Evolutionary conservation across 2,797 vertebrate genomes (phyloP), one percentile per base, ranked within the genome.

Genomic region (Etheostoma perlongum): DNA sequence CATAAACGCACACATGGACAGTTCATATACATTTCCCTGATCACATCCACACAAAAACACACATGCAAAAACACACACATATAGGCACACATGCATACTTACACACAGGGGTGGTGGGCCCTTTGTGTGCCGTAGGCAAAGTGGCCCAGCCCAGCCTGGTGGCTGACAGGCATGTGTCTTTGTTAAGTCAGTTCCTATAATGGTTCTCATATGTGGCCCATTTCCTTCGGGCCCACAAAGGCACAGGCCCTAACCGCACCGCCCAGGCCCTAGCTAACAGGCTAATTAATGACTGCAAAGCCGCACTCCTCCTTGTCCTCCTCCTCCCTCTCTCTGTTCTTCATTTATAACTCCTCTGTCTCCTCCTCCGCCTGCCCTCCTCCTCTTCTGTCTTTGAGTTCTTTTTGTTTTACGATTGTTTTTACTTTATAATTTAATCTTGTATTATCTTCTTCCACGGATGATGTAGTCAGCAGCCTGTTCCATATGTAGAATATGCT

Each of bases 91-190:
- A 60, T 52, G 74, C 12, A 64, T 54, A 13, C 46, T 64, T 58
- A 58, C 74, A 72, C 55, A 65, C 44, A 47, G 79, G 48, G 74
- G 74, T 68, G 79, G 84, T 79, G 69, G 79, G 85, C 72, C 81
- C 83, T 91, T 76, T 89, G 82, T 91, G 87, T 74, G 83, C 82
- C 49, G 54, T 79, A 61, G 66, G 83, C 89, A 91, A 83, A 82
- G 85, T 63, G 27, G 73, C 93, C 90, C 95, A 94, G 96, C 96
- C 95, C 96, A 94, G 94, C 94, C 93, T 90, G 92, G 93, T 95
- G 95, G 96, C 96, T 97, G 96, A 98, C 96, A 97, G 96, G 95
- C 96, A 96, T 96, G 96, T 97, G 96, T 97, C 96, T 96, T 96
- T 96, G 95, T 94, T 97, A 97, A 97, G 96, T 95, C 94, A 95